A percentile compares a stretch with the other conserved stretches of the same genome.
Conservation (phyloP, 64 coral and sea anemone species). For the Porites lutea region DNA sequence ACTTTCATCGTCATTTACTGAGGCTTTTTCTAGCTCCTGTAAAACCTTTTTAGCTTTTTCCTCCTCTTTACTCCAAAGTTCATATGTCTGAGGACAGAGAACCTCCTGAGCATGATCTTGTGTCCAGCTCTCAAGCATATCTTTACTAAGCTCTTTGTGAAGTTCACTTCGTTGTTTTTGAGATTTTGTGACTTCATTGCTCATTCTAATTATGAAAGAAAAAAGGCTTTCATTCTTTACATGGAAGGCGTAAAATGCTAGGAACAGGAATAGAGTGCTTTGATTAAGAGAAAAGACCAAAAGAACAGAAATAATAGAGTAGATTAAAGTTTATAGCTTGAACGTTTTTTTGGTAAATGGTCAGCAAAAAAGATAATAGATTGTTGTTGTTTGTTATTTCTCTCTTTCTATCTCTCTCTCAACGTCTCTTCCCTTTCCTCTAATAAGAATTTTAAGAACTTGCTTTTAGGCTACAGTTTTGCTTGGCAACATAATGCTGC, state of each 20-base stretch:
- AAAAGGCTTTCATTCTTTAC: neutral
- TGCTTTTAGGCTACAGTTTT: too few species aligned
- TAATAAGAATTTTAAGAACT: too few species aligned
- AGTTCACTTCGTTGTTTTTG: slow-evolving; percentile 69
- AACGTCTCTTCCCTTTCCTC: too few species aligned
- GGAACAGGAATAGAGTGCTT: too few species aligned
- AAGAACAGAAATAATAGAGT: too few species aligned
- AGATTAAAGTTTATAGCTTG: too few species aligned
- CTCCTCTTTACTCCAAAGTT: slow-evolving; percentile 75
- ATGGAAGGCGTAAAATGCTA: neutral
- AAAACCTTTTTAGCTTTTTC: slow-evolving; percentile 58
- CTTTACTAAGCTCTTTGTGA: slow-evolving; percentile 79
- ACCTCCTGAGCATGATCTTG: slow-evolving; percentile 86
- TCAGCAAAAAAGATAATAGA: too few species aligned
- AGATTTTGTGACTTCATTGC: slow-evolving; percentile 77
- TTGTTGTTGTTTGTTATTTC: too few species aligned
- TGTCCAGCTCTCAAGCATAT: slow-evolving; percentile 83
- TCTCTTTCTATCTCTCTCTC: too few species aligned
- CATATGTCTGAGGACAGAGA: slow-evolving; percentile 62
- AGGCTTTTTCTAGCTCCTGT: slow-evolving; percentile 33
- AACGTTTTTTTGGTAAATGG: too few species aligned
- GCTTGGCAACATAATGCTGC: too few species aligned
- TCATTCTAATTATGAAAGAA: slow-evolving; percentile 73
- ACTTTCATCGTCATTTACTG: slow-evolving; percentile 36
- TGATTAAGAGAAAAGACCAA: too few species aligned